phyloP scores from a whole-genome alignment of 1,140 invertebrate species.

The Zaprionus capensis region DNA sequence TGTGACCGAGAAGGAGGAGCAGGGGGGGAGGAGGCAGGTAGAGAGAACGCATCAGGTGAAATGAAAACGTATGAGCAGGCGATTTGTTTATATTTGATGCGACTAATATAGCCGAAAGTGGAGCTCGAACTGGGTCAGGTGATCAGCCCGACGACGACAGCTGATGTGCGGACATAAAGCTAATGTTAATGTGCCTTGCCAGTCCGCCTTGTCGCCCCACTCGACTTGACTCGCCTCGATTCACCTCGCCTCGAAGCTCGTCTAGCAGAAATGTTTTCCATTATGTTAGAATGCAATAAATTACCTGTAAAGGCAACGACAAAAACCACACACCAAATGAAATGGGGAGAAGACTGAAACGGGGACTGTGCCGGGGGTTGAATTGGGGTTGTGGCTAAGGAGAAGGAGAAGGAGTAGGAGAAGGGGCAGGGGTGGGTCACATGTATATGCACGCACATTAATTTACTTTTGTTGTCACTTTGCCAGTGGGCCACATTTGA shows the following conservation, averaged over 20 bases:
- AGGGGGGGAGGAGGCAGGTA: conserved; percentile 5
- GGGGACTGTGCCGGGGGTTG: not conserved
- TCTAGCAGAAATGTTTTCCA: conserved; percentile 78
- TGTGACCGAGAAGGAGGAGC: not conserved
- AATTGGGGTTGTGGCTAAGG: conserved; percentile 14
- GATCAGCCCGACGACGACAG: conserved; percentile 61
- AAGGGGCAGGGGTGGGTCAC: conserved; percentile 8
- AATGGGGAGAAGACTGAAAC: not conserved
- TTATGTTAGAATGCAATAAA: conserved; percentile 83
- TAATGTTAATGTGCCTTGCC: conserved; percentile 74
- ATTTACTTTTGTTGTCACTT: conserved; percentile 83
- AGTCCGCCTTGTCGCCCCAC: conserved; percentile 38
- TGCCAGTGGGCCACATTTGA: conserved; percentile 81
- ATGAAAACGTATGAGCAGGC: conserved; percentile 73
- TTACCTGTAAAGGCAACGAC: conserved; percentile 79
- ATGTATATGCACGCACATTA: conserved; percentile 79
- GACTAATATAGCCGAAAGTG: conserved; percentile 51
- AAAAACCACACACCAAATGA: conserved; percentile 61
- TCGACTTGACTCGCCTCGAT: not conserved
- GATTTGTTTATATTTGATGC: conserved; percentile 76
- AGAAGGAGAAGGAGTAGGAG: not conserved
- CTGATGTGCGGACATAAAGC: conserved; percentile 78
- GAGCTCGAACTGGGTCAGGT: conserved; percentile 50
- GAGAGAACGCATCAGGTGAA: conserved; percentile 63
- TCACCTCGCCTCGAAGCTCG: not conserved